Conservation (phyloP, 2,113 vertebrate genomes). For the Syngnathus scovelli region DNA sequence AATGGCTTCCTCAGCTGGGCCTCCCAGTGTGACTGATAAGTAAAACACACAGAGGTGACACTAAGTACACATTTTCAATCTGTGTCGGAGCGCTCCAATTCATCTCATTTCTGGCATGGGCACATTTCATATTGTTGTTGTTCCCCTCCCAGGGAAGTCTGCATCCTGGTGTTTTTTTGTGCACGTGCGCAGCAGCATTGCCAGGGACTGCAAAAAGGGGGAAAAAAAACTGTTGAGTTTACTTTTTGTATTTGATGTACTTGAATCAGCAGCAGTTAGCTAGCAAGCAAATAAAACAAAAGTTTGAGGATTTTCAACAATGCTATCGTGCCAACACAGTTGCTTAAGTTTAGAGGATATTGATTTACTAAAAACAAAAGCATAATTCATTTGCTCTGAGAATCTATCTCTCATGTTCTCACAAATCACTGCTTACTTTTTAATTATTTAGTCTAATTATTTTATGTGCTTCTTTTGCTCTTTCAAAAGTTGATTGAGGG, state of each 20-base stretch:
- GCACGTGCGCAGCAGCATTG: no score
- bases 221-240: no score
- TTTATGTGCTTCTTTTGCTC: background rate
- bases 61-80: background rate
- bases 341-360: background rate
- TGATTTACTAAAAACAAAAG: no score
- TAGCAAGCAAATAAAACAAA: background rate
- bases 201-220: no score
- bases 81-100: background rate
- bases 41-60: slow-evolving; percentile 4
- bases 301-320: background rate
- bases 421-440: no score
- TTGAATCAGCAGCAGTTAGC: no score
- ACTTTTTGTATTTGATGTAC: no score
- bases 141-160: background rate
- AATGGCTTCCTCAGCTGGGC: background rate
- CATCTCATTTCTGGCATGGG: background rate
- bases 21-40: background rate
- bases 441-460: background rate
- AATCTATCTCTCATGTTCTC: background rate
- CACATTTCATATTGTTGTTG: background rate
- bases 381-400: background rate
- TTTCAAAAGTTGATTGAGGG: background rate
- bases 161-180: background rate
- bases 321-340: background rate